Percentiles rank a stretch among this genome's conserved stretches.
phyloP scores from a whole-genome alignment of 2,888 invertebrate genomes.

The Tineola bisselliella region DNA sequence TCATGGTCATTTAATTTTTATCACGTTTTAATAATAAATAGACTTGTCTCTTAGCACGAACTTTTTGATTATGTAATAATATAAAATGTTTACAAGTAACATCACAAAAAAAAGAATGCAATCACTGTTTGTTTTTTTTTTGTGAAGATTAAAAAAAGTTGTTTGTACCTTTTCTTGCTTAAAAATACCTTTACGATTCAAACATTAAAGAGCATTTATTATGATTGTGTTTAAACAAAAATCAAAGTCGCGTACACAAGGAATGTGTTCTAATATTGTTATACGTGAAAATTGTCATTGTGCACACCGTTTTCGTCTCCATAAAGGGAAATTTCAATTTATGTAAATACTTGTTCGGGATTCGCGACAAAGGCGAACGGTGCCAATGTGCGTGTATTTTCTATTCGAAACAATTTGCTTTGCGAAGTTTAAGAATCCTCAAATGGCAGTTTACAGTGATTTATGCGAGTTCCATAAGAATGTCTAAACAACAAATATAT shows the following conservation, averaged over 20 bases:
- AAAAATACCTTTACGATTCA: too few species aligned
- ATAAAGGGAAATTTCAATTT: constrained; percentile 9
- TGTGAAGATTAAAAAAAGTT: too few species aligned
- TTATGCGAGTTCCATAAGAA: constrained; percentile 16
- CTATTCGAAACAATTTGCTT: neutral
- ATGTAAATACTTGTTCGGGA: constrained; percentile 9
- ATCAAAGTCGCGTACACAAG: neutral
- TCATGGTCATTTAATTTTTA: too few species aligned
- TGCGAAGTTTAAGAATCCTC: neutral
- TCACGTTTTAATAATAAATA: too few species aligned
- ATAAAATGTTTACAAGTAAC: too few species aligned
- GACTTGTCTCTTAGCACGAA: too few species aligned
- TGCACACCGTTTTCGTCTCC: neutral
- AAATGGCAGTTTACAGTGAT: constrained; percentile 20
- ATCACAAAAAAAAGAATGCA: too few species aligned
- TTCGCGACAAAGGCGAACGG: constrained; percentile 8
- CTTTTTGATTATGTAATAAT: too few species aligned
- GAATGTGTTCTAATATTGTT: constrained; percentile 5
- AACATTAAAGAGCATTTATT: neutral
- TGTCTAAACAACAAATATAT: too few species aligned
- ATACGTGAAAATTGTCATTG: neutral
- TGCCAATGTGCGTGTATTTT: constrained; percentile 10
- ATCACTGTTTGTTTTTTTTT: too few species aligned
- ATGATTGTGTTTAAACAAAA: neutral
- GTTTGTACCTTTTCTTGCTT: too few species aligned